These are phyloP conservation scores for Puntigrus tetrazona DNA, from an alignment of 2,113 vertebrate species.

Conservation along the genomic window DNA sequence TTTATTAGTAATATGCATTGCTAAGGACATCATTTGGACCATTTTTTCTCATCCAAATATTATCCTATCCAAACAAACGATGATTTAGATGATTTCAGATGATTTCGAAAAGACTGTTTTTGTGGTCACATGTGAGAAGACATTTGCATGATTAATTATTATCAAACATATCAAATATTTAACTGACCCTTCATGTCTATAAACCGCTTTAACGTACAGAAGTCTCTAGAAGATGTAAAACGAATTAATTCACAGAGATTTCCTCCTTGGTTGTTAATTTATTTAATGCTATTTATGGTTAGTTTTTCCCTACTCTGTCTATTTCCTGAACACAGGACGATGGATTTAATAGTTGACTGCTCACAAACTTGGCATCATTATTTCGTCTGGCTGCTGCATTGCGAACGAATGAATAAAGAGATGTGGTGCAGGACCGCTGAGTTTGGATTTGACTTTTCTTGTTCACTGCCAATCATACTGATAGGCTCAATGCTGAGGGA, in stretches of 20 bases:
- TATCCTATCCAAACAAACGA: too few species aligned
- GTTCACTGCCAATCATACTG: neutral
- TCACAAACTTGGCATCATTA: neutral
- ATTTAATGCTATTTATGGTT: neutral
- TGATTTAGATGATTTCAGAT: too few species aligned
- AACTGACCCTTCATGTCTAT: neutral
- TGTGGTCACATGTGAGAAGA: neutral
- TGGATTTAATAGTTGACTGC: slow-evolving; percentile 28
- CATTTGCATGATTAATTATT: neutral
- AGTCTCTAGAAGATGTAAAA: neutral
- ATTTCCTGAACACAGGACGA: neutral
- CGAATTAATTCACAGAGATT: neutral
- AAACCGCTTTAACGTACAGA: neutral
- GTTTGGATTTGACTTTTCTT: neutral
- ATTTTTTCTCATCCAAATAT: too few species aligned
- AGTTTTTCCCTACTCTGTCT: neutral
- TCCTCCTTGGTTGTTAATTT: neutral
- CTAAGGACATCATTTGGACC: too few species aligned
- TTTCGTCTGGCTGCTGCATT: neutral
- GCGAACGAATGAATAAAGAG: neutral
- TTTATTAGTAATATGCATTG: too few species aligned
- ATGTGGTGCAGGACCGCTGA: neutral
- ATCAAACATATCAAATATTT: neutral
- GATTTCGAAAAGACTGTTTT: too few species aligned
- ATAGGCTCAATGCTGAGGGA: neutral